These are phyloP conservation scores for Halcyon chelicuti DNA, from an alignment of 2,797 vertebrate genomes.

Conservation along the genomic window DNA sequence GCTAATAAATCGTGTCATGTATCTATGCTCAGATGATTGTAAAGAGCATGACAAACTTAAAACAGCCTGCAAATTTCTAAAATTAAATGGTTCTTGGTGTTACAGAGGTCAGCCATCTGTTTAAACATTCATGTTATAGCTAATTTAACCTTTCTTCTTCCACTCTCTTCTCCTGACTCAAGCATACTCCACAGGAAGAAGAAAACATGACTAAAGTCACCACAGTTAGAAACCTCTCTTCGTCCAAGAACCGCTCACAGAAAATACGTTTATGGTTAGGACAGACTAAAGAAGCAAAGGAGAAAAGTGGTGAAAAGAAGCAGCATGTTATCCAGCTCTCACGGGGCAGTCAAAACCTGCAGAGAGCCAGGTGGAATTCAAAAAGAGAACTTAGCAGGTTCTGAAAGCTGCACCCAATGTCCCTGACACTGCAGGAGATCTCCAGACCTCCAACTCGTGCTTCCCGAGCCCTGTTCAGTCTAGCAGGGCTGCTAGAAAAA, in stretches of 20 bases:
- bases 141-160: background rate
- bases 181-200: background rate
- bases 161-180: background rate
- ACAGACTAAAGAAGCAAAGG: background rate
- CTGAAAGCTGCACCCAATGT: background rate
- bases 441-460: background rate
- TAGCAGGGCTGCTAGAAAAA: background rate
- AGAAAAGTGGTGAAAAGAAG: background rate
- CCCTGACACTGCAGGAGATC: background rate
- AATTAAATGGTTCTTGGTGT: slow-evolving; percentile 24
- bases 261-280: background rate
- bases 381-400: background rate
- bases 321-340: background rate
- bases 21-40: background rate
- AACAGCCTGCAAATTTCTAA: slow-evolving; percentile 30
- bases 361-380: background rate
- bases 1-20: background rate
- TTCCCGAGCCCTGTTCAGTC: background rate
- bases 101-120: slow-evolving; percentile 51
- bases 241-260: background rate
- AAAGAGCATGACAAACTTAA: background rate
- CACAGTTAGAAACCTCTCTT: background rate
- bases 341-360: background rate
- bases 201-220: background rate
- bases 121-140: slow-evolving; percentile 5